These are phyloP conservation scores for Sebastes matsubarae DNA, from an alignment of 2,797 vertebrate species.

Conservation along the genomic window DNA sequence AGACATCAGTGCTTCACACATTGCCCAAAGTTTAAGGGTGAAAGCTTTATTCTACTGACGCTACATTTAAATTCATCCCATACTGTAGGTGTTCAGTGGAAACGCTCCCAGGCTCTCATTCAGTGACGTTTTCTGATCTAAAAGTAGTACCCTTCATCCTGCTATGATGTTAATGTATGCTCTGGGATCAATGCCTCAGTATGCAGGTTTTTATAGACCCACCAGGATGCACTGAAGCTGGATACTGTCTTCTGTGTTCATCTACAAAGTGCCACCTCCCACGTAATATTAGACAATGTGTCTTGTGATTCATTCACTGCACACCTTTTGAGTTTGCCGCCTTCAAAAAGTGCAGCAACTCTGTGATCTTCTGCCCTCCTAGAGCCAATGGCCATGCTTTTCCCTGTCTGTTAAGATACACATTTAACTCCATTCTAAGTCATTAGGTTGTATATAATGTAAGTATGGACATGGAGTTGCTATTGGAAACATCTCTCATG, in stretches of 20 bases:
- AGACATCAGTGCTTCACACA: background rate
- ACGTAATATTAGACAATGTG: conserved; percentile 2
- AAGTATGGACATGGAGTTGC: background rate
- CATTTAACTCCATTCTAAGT: background rate
- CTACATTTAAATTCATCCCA: background rate
- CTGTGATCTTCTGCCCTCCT: background rate
- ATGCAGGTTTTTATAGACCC: conserved; percentile 6
- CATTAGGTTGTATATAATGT: background rate
- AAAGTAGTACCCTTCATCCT: background rate
- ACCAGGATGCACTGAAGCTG: background rate
- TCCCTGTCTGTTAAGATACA: background rate
- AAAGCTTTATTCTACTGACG: background rate
- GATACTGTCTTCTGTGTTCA: background rate
- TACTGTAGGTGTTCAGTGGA: background rate
- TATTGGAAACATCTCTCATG: background rate
- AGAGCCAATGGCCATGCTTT: background rate
- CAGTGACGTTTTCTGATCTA: background rate
- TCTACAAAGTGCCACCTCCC: conserved; percentile 33
- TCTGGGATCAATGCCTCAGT: conserved; percentile 12
- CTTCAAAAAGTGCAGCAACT: conserved; percentile 23
- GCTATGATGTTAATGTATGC: conserved; percentile 8
- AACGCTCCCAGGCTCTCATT: background rate
- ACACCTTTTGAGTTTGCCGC: conserved; percentile 20
- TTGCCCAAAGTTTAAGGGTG: background rate
- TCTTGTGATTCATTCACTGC: conserved; percentile 25